phyloP scores from a whole-genome alignment of 1,140 invertebrate species.

The Gonatopus flavifemur region DNA sequence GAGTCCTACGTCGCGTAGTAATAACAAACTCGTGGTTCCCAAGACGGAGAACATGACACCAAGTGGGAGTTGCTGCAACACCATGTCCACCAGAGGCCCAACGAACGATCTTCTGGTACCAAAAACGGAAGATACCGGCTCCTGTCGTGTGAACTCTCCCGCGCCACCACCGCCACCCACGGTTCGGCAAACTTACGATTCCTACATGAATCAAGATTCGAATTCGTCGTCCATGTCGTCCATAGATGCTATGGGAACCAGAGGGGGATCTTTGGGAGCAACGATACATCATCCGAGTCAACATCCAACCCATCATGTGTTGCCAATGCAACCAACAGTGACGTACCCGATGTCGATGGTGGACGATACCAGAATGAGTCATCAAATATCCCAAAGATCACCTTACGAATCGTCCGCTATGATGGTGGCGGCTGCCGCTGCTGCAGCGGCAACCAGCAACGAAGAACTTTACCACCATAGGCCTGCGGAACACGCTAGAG shows the following conservation, averaged over 20 bases:
- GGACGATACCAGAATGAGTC: constrained; percentile 56
- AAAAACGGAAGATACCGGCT: constrained; percentile 61
- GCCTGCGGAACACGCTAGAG: constrained; percentile 46
- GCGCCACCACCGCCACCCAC: constrained; percentile 56
- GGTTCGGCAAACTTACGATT: constrained; percentile 61
- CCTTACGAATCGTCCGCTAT: constrained; percentile 66
- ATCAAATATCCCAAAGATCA: constrained; percentile 64
- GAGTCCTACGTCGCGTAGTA: constrained; percentile 22
- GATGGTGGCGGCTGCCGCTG: constrained; percentile 48
- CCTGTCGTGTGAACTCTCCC: constrained; percentile 52
- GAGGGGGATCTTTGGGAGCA: constrained; percentile 48
- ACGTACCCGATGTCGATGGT: constrained; percentile 56
- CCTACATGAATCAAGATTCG: constrained; percentile 68
- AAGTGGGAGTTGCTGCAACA: constrained; percentile 56
- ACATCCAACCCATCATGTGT: constrained; percentile 47
- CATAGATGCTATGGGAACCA: constrained; percentile 68
- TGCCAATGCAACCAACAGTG: constrained; percentile 53
- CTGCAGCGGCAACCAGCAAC: constrained; percentile 43
- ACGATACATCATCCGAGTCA: constrained; percentile 53
- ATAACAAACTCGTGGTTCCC: constrained; percentile 55
- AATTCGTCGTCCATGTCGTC: constrained; percentile 74
- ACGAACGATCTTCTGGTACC: constrained; percentile 64
- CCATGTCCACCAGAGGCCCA: constrained; percentile 56
- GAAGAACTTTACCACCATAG: constrained; percentile 55
- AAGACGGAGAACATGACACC: constrained; percentile 58